Evolutionary conservation across 1,140 invertebrate genomes (phyloP), one percentile per base, ranked within the genome.

Genomic region (Oryctes rhinoceros): DNA sequence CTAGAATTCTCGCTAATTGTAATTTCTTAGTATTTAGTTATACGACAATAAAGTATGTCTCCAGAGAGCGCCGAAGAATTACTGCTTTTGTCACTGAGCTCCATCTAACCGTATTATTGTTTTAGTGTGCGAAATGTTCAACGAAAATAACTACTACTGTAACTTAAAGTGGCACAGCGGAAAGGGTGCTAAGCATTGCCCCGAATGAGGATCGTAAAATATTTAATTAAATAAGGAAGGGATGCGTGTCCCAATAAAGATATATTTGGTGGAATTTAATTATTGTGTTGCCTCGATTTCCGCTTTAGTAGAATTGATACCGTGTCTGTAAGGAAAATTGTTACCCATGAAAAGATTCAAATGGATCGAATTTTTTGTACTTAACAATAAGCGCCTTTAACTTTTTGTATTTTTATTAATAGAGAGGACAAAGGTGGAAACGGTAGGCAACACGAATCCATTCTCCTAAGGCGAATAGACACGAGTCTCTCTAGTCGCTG

Each of bases 201-300:
- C 13, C 11, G 35, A 71, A 71, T 71, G 65, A 15, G 24, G 65
- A 71, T 71, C 65, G 65, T 71, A 71, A 71, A 71, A 71, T 71
- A 71, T 71, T 71, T 71, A 71, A 71, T 71, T 71, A 71, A 71
- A 71, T 71, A 24, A 71, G 65, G 65, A 71, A 71, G 65, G 24
- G 24, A 71, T 71, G 65, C 65, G 65, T 71, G 35, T 3, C 65
- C 65, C 35, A 71, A 71, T 71, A 71, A 71, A 71, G 65, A 71
- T 71, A 71, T 37, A 71, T 24, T 37, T 35, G 35, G 9, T 71
- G 35, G 65, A 71, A 71, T 71, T 71, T 71, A 71, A 71, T 71
- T 71, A 71, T 71, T 71, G 65, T 37, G 24, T 71, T 59, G 15
- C 53, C 65, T 71, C 35, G 10, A 37, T 71, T 35, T 71, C 20